Percentiles rank a stretch among this genome's conserved stretches.
phyloP scores from a whole-genome alignment of 2,113 vertebrate species.

The Indicator indicator region DNA sequence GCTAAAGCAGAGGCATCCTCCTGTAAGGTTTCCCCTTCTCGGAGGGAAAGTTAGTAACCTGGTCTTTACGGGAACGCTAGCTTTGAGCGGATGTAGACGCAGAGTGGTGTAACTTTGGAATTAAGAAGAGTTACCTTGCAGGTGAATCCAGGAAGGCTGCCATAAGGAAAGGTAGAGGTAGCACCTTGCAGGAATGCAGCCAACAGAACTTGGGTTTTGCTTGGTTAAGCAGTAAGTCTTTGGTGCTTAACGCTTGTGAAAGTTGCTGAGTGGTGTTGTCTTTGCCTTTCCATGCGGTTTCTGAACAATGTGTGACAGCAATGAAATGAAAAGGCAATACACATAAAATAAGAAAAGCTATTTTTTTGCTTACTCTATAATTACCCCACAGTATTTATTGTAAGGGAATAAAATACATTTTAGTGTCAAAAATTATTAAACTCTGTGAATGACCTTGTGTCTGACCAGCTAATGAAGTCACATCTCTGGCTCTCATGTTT shows the following conservation, averaged over 20 bases:
- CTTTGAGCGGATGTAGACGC: accelerated
- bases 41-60: accelerated
- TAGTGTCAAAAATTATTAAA: background rate
- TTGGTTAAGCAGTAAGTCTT: background rate
- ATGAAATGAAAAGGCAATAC: background rate
- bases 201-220: background rate
- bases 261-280: background rate
- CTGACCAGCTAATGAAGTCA: background rate
- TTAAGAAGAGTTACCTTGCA: accelerated
- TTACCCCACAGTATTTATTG: background rate
- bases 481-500: background rate
- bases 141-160: background rate
- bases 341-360: accelerated
- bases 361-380: accelerated
- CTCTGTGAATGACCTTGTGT: background rate
- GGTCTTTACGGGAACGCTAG: accelerated
- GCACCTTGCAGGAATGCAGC: background rate
- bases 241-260: background rate
- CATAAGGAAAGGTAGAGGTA: background rate
- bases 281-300: background rate
- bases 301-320: background rate
- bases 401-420: background rate
- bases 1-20: background rate
- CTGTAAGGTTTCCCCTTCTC: accelerated
- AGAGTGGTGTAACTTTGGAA: background rate